Percentiles rank a stretch among this genome's conserved stretches.
These are phyloP conservation scores for Mylabris sibirica DNA, from an alignment of 2,888 invertebrate genomes.

Conservation along the genomic window DNA sequence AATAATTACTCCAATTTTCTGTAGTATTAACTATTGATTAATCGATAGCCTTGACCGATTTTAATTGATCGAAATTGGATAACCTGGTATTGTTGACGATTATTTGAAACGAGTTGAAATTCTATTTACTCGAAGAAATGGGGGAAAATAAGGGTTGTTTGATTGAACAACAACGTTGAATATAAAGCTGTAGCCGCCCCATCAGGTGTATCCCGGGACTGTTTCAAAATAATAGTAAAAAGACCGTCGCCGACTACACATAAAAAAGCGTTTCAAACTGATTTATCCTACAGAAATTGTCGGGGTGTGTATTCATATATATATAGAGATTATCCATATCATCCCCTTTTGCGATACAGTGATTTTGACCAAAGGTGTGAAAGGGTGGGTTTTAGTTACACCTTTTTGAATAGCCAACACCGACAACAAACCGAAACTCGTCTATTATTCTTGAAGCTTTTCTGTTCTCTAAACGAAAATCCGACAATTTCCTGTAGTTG, in stretches of 20 bases:
- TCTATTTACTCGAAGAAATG: not conserved
- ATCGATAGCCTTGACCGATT: constrained; percentile 1
- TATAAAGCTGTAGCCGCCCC: constrained; percentile 1
- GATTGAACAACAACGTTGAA: not conserved
- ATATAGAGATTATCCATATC: constrained; percentile 30
- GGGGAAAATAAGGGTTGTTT: not conserved
- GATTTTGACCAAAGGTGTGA: constrained; percentile 26
- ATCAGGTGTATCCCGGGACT: constrained; percentile 1
- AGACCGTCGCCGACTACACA: constrained; percentile 17
- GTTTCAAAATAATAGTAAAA: not conserved
- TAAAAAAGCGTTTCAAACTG: constrained; percentile 19
- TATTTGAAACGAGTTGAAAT: not conserved
- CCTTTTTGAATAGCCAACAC: constrained; percentile 13
- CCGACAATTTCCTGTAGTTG: constrained; percentile 7
- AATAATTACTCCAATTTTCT: too few species aligned
- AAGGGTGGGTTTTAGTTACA: constrained; percentile 30
- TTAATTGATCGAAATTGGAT: not conserved
- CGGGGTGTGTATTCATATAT: constrained; percentile 6
- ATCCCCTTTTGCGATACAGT: constrained; percentile 21
- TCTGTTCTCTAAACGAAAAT: too few species aligned
- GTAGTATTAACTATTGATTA: not conserved
- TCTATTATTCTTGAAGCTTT: not conserved
- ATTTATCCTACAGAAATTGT: constrained; percentile 19
- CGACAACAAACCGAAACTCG: constrained; percentile 4
- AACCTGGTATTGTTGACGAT: not conserved